phyloP scores from a whole-genome alignment of 2,797 vertebrate genomes.

The Acrocephalus scirpaceus region DNA sequence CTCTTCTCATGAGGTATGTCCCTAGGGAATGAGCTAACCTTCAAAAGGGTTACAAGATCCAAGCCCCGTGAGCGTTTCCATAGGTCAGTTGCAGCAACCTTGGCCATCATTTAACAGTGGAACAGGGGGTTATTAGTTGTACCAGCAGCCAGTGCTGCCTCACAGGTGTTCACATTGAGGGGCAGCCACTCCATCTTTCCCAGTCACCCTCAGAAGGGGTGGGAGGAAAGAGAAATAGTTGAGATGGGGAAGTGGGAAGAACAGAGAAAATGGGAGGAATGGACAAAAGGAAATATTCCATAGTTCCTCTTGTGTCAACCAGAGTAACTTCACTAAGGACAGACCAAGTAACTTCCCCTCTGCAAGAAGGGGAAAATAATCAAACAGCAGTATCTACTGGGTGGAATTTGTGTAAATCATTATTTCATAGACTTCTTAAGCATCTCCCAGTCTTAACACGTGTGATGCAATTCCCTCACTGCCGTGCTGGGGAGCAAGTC shows the following conservation, averaged over 20 bases:
- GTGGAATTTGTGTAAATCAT: background rate
- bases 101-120: background rate
- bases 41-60: background rate
- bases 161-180: background rate
- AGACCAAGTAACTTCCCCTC: background rate
- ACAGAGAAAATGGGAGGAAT: background rate
- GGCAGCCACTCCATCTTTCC: background rate
- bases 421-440: background rate
- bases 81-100: background rate
- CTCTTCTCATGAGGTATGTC: background rate
- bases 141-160: background rate
- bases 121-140: background rate
- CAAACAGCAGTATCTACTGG: background rate
- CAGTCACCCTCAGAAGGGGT: background rate
- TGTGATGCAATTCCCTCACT: background rate
- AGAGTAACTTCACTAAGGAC: background rate
- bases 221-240: background rate
- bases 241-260: background rate
- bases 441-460: background rate
- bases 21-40: background rate
- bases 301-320: background rate
- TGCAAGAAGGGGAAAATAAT: background rate
- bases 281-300: background rate
- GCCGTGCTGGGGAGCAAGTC: background rate
- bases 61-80: accelerated